Percentiles rank a stretch among this genome's conserved stretches.
Evolutionary conservation across 2,113 vertebrate species (phyloP).

Genomic region (Zootoca vivipara): DNA sequence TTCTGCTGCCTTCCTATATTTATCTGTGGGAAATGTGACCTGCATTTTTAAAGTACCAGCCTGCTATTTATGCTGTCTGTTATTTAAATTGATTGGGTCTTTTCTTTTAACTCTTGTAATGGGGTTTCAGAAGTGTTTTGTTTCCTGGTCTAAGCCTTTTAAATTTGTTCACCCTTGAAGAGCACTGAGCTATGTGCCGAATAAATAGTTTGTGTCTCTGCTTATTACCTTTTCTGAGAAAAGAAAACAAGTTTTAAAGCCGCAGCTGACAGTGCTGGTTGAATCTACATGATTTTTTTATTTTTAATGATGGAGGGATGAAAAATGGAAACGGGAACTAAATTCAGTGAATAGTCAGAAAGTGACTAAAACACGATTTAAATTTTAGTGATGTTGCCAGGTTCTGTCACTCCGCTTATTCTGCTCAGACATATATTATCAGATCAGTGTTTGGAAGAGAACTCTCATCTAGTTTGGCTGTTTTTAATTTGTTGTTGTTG

Average conservation of each 20-base stretch:
- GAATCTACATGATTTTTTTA: background rate
- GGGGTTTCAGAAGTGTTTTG: constrained; percentile 55
- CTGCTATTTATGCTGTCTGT: constrained; percentile 26
- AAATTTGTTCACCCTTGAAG: constrained; percentile 57
- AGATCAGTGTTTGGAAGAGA: background rate
- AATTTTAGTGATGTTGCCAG: constrained; percentile 21
- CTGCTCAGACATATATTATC: background rate
- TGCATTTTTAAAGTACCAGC: constrained; percentile 46
- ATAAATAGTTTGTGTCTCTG: constrained; percentile 40
- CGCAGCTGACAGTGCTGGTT: background rate
- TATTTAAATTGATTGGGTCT: constrained; percentile 61
- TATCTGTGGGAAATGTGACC: constrained; percentile 46
- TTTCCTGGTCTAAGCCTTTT: constrained; percentile 57
- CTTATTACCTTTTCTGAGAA: constrained; percentile 47
- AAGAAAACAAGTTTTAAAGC: constrained; percentile 36
- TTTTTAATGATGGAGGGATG: constrained; percentile 2
- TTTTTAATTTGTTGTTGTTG: too few relatives aligned
- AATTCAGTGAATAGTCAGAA: background rate
- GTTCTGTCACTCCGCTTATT: constrained; percentile 7
- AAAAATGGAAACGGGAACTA: constrained; percentile 6
- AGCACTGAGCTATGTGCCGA: constrained; percentile 26
- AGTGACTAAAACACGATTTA: constrained; percentile 8
- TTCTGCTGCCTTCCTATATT: constrained; percentile 1
- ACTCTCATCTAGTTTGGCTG: background rate
- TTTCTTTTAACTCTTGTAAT: constrained; percentile 60